Evolutionary conservation across 2,797 vertebrate genomes (phyloP), one percentile per base, ranked within the genome.

Genomic region (Chaenodraco wilsoni): DNA sequence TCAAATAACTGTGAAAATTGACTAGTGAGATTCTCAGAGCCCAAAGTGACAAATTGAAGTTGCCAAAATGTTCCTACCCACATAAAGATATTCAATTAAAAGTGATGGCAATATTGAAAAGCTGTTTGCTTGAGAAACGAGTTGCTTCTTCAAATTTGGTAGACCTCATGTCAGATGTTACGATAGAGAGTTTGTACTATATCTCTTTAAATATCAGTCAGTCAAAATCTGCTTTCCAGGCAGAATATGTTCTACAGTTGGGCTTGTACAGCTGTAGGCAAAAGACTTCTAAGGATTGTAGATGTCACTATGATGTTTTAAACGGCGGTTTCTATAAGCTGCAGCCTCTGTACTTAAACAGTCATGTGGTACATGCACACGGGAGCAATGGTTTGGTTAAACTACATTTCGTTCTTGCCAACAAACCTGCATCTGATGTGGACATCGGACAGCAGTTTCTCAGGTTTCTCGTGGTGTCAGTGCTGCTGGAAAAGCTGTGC

Each of bases 401-500:
- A 67, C 23, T 59, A 4, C 16, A 14, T 55, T 51, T 67, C 3
- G 23, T 27, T 27, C 23, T 3, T 27, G 23, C 23, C 23, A 27
- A 27, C 23, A 27, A 27, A 3, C 3, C 23, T 27, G 23, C 23
- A 27, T 27, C 49, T 45, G 54, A 51, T 73, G 66, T 65, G 8
- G 7, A 52, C 57, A 61, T 67, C 40, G 23, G 55, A 21, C 65
- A 56, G 68, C 55, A 61, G 54, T 76, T 40, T 76, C 62, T 78
- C 69, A 68, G 58, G 54, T 76, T 43, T 76, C 62, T 78, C 69
- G 70, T 81, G 65, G 54, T 64, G 50, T 66, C 3, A 48, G 40
- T 23, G 23, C 23, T 27, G 23, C 23, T 27, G 23, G 23, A 27
- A 3, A 3, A 27, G 23, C 23, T 27, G 23, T 27, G 69, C 61